These are phyloP conservation scores for Lerista edwardsae DNA, from an alignment of 2,797 vertebrate species.

Conservation along the genomic window DNA sequence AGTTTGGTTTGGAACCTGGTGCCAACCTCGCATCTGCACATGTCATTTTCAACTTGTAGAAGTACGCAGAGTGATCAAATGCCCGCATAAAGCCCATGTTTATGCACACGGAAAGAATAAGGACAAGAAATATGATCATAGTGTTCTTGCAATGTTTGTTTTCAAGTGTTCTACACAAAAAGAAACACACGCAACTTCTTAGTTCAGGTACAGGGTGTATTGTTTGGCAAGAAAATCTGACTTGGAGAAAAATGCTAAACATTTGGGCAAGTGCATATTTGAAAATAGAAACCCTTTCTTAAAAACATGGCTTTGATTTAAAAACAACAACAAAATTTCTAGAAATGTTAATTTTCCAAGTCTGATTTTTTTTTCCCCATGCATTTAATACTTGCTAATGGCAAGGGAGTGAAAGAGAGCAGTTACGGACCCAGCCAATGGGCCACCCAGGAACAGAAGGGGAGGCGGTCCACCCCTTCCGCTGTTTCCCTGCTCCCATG, in stretches of 20 bases:
- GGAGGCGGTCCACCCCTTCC: too few species aligned
- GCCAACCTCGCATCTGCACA: conserved; percentile 65
- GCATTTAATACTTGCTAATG: conserved; percentile 71
- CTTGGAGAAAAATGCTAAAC: conserved; percentile 80
- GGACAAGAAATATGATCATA: conserved; percentile 77
- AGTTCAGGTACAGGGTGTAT: conserved; percentile 83
- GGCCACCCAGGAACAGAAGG: too few species aligned
- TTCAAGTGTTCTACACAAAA: conserved; percentile 77
- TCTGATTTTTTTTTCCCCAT: conserved; percentile 58
- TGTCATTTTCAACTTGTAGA: conserved; percentile 72
- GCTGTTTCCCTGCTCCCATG: too few species aligned
- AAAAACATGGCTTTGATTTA: conserved; percentile 80
- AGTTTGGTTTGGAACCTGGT: conserved; percentile 66
- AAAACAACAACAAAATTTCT: conserved; percentile 81
- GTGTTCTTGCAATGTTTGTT: conserved; percentile 74
- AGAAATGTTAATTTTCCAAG: conserved; percentile 80
- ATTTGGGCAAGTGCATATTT: conserved; percentile 84
- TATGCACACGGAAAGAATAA: conserved; percentile 69
- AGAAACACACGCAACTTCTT: conserved; percentile 51
- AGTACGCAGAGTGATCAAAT: conserved; percentile 62
- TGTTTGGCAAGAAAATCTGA: conserved; percentile 81
- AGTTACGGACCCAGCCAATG: too few species aligned
- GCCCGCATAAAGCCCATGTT: conserved; percentile 66
- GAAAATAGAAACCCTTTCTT: conserved; percentile 84
- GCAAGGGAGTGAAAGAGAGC: neutral